A percentile compares a stretch with the other conserved stretches of the same genome.
Conservation (phyloP, 2,113 vertebrate species). For the Limnothrissa miodon region DNA sequence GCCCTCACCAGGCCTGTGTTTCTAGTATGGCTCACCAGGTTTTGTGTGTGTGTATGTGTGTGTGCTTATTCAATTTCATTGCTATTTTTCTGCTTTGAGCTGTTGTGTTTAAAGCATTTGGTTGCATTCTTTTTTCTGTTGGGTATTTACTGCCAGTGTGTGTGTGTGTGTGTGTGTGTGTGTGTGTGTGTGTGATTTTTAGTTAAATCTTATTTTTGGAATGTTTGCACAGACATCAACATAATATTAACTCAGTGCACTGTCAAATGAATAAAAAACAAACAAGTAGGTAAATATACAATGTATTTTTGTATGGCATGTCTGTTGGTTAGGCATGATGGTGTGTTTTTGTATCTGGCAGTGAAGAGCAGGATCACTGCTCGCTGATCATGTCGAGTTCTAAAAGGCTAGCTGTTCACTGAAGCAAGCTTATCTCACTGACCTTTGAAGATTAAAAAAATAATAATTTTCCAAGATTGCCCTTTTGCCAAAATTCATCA, state of each 20-base stretch:
- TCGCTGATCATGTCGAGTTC: not conserved
- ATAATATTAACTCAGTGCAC: not conserved
- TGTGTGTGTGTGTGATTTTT: too few relatives aligned
- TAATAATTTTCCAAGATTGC: not conserved
- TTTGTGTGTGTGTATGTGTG: not conserved
- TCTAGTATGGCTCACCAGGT: not conserved
- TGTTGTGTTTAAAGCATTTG: not conserved
- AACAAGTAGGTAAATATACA: too few relatives aligned
- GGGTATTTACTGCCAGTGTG: not conserved
- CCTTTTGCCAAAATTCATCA: slow-evolving; percentile 5
- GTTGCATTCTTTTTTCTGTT: not conserved
- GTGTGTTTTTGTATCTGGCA: not conserved
- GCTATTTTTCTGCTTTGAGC: not conserved
- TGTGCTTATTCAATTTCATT: not conserved
- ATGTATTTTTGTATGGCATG: too few relatives aligned
- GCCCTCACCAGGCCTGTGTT: not conserved
- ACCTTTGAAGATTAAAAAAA: not conserved
- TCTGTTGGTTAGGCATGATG: not conserved
- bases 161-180: too few relatives aligned
- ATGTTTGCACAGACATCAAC: not conserved
- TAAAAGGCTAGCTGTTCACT: not conserved
- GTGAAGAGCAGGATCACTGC: not conserved
- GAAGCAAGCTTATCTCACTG: slow-evolving; percentile 7
- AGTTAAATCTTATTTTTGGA: too few relatives aligned
- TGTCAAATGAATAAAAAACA: not conserved